phyloP scores from a whole-genome alignment of 2,113 vertebrate species.

The Aplodontia rufa region DNA sequence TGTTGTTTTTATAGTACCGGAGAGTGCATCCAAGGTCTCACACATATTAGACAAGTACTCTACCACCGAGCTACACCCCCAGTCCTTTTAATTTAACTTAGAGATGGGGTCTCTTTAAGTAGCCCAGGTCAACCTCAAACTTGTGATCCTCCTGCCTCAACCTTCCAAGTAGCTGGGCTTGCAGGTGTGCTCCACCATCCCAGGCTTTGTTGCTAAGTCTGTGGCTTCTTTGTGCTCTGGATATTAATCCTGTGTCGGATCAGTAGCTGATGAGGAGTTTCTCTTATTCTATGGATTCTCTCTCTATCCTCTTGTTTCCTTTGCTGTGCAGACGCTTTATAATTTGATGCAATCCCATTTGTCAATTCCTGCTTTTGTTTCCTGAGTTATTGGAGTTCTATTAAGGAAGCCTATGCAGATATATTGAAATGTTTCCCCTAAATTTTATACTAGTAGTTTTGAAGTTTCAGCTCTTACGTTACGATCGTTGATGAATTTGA shows the following conservation, averaged over 20 bases:
- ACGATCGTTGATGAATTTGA: not conserved
- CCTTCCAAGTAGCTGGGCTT: not conserved
- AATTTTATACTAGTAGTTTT: not conserved
- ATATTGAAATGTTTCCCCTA: not conserved
- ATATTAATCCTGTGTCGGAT: not conserved
- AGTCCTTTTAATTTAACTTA: not conserved
- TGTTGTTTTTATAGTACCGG: not conserved
- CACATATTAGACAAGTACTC: not conserved
- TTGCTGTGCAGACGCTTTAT: not conserved
- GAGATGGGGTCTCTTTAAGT: not conserved
- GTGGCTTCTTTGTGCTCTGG: not conserved
- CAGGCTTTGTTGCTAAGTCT: not conserved
- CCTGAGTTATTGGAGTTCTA: not conserved
- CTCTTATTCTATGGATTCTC: not conserved
- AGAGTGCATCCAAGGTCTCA: not conserved
- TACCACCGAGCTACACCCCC: not conserved
- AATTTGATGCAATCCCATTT: not conserved
- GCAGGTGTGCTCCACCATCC: not conserved
- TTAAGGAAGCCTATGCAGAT: not conserved
- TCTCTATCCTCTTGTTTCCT: not conserved
- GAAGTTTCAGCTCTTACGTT: not conserved
- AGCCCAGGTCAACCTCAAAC: not conserved
- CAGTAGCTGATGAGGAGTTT: not conserved
- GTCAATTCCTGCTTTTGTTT: not conserved
- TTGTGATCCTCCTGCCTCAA: not conserved